Evolutionary conservation across 1,140 invertebrate species (phyloP).

Genomic region (Aethina tumida): DNA sequence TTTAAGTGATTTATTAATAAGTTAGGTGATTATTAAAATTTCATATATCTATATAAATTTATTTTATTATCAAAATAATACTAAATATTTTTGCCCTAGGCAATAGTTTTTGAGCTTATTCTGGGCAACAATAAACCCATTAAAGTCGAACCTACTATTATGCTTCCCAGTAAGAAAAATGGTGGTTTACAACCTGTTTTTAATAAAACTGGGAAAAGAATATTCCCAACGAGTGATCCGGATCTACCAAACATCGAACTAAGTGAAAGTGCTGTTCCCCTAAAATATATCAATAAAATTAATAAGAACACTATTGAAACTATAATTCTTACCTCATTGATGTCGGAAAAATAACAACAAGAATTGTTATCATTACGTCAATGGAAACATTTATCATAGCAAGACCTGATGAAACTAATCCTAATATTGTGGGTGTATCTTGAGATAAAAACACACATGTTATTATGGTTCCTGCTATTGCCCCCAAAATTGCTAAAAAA

Average conservation of each 20-base stretch:
- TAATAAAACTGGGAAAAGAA: conserved; percentile 26
- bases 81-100: too few species aligned
- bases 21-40: too few species aligned
- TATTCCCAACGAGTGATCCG: conserved; percentile 27
- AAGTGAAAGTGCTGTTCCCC: conserved; percentile 24
- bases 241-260: conserved; percentile 24
- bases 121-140: too few species aligned
- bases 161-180: conserved; percentile 22
- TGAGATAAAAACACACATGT: conserved; percentile 22
- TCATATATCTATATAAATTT: too few species aligned
- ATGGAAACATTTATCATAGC: conserved; percentile 18
- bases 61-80: too few species aligned
- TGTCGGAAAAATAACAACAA: conserved; percentile 31
- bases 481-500: conserved; percentile 15
- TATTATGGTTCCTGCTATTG: conserved; percentile 8
- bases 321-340: conserved; percentile 23
- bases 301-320: neutral
- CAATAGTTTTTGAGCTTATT: too few species aligned
- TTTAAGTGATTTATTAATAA: too few species aligned
- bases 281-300: conserved; percentile 6
- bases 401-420: conserved; percentile 17
- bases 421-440: conserved; percentile 13
- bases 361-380: conserved; percentile 24
- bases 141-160: too few species aligned
- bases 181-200: conserved; percentile 25